phyloP scores from a whole-genome alignment of 37 sponge, comb jelly and placozoan genomes.

The Halisarca cf. caerulea region DNA sequence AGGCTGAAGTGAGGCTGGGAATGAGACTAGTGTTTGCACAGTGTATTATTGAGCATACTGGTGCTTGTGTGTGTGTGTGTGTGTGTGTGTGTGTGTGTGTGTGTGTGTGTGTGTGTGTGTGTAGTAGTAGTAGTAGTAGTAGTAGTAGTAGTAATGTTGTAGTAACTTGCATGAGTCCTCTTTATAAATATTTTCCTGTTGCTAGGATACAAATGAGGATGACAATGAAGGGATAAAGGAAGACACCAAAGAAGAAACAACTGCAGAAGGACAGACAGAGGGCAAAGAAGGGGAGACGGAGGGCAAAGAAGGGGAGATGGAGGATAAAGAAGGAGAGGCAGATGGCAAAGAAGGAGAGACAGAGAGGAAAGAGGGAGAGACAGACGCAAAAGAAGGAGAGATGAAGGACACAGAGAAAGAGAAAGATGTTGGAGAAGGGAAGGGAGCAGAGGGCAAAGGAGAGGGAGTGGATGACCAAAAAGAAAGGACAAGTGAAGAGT shows the following conservation, averaged over 20 bases:
- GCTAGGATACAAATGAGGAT: not conserved
- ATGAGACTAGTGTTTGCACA: not conserved
- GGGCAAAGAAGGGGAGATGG: not conserved
- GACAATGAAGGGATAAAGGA: not conserved
- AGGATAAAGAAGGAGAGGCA: not conserved
- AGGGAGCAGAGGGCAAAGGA: not conserved
- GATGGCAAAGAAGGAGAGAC: conserved; percentile 1
- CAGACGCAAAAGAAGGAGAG: not conserved
- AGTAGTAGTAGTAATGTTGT: no score
- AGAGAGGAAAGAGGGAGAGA: conserved; percentile 2
- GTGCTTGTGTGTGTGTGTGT: conserved; percentile 13
- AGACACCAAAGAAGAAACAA: not conserved
- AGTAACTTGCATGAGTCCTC: no score
- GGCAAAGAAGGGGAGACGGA: not conserved
- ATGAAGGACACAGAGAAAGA: not conserved
- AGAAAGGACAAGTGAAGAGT: conserved; percentile 16
- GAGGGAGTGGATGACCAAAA: not conserved
- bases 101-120: conserved; percentile 9
- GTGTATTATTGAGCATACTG: not conserved
- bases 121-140: not conserved
- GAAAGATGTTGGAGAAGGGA: conserved; percentile 1
- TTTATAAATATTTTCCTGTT: no score
- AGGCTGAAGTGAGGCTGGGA: no score
- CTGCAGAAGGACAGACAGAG: not conserved
- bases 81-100: conserved; percentile 24